Evolutionary conservation across 2,797 vertebrate genomes (phyloP).

Genomic region (Scomberomorus guttatus): DNA sequence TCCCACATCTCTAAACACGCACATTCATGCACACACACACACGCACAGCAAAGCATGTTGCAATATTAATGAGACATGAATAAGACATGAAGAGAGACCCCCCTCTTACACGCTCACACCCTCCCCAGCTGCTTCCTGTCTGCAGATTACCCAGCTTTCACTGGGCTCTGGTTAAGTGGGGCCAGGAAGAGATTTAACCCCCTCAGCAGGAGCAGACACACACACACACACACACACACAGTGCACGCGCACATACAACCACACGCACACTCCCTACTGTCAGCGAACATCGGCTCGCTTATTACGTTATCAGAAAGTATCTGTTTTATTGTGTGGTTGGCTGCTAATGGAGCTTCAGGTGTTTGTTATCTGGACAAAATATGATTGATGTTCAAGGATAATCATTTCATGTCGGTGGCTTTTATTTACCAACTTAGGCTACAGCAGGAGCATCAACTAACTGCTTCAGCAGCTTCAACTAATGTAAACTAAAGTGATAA

Average conservation of each 20-base stretch:
- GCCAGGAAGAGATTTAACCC: slow-evolving; percentile 87
- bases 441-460: slow-evolving; percentile 3
- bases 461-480: not conserved
- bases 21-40: slow-evolving; percentile 40
- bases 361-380: slow-evolving; percentile 24
- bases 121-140: slow-evolving; percentile 86
- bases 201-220: slow-evolving; percentile 75
- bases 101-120: slow-evolving; percentile 80
- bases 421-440: not conserved
- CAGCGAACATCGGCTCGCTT: slow-evolving; percentile 47
- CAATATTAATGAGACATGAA: slow-evolving; percentile 89
- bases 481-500: not conserved
- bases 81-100: slow-evolving; percentile 87
- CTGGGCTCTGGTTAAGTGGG: slow-evolving; percentile 83
- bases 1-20: slow-evolving; percentile 74
- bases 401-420: not conserved
- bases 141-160: slow-evolving; percentile 86
- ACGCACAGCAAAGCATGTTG: slow-evolving; percentile 75
- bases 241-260: slow-evolving; percentile 12
- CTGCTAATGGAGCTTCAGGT: slow-evolving; percentile 30
- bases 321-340: slow-evolving; percentile 46
- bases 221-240: slow-evolving; percentile 25
- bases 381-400: slow-evolving; percentile 8
- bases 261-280: slow-evolving; percentile 45
- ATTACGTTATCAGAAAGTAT: slow-evolving; percentile 47